Evolutionary conservation across 1,140 invertebrate genomes (phyloP).

Genomic region (Onthophagus taurus): DNA sequence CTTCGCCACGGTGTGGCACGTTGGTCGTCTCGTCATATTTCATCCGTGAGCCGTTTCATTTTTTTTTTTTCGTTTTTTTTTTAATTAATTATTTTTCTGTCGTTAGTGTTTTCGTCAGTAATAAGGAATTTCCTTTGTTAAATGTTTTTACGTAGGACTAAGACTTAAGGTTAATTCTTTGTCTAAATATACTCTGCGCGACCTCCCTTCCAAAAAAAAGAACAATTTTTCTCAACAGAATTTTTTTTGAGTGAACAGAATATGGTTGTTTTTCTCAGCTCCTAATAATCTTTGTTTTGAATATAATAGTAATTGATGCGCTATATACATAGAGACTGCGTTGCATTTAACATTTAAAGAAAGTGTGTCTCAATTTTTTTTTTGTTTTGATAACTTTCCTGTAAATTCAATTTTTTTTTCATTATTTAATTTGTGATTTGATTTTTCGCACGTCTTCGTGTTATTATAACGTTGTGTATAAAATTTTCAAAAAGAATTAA

Average conservation of each 20-base stretch:
- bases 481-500: too few species aligned
- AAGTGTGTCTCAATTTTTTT: background rate
- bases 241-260: background rate
- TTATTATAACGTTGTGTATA: too few species aligned
- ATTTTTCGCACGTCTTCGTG: too few species aligned
- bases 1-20: slow-evolving; percentile 28
- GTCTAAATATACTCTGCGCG: slow-evolving; percentile 14
- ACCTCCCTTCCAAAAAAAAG: background rate
- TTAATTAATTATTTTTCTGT: slow-evolving; percentile 18
- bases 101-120: slow-evolving; percentile 21
- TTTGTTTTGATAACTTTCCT: too few species aligned
- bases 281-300: too few species aligned
- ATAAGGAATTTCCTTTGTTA: slow-evolving; percentile 18
- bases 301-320: too few species aligned
- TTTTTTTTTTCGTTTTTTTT: slow-evolving; percentile 20
- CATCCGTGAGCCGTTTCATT: slow-evolving; percentile 14
- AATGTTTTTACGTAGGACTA: slow-evolving; percentile 10
- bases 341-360: too few species aligned
- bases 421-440: too few species aligned
- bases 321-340: too few species aligned
- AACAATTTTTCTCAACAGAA: background rate
- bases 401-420: too few species aligned
- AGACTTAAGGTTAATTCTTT: slow-evolving; percentile 13
- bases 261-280: too few species aligned
- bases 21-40: slow-evolving; percentile 23